A percentile compares a stretch with the other conserved stretches of the same genome.
Conservation (phyloP, 92 coral and sea anemone genomes). For the Parazoanthus atlanticus region DNA sequence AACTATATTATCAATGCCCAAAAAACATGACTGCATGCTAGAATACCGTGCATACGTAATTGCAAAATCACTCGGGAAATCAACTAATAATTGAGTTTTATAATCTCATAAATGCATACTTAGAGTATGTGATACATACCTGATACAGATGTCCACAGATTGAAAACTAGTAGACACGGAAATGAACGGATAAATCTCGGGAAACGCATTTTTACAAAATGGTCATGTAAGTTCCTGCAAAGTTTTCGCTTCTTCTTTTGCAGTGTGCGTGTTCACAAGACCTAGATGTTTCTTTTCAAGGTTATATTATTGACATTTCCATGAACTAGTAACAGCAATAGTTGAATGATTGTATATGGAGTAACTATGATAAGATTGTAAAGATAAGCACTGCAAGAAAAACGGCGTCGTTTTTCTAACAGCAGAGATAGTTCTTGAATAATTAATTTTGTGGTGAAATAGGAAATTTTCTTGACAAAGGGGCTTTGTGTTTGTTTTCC, state of each 20-base stretch:
- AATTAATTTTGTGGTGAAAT: slow-evolving; percentile 11
- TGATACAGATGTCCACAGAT: not conserved
- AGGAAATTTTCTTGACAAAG: not conserved
- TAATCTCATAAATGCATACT: not conserved
- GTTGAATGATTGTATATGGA: not conserved
- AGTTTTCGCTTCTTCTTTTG: not conserved
- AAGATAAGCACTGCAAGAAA: not conserved
- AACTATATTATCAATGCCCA: too few species aligned
- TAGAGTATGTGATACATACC: not conserved
- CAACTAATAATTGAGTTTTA: not conserved
- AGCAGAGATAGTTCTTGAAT: not conserved
- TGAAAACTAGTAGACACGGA: not conserved
- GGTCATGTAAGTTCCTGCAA: not conserved
- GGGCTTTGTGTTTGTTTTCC: not conserved
- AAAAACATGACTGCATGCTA: too few species aligned
- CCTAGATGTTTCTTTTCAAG: not conserved
- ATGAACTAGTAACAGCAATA: not conserved
- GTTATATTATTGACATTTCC: not conserved
- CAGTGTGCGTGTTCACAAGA: not conserved
- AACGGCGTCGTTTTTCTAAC: not conserved
- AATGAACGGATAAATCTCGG: not conserved
- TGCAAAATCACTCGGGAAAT: not conserved
- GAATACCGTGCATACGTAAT: not conserved
- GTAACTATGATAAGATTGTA: not conserved
- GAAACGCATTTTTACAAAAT: not conserved